Percentiles rank a stretch among this genome's conserved stretches.
phyloP scores from a whole-genome alignment of 92 coral and sea anemone species.

The Blastomussa wellsi region DNA sequence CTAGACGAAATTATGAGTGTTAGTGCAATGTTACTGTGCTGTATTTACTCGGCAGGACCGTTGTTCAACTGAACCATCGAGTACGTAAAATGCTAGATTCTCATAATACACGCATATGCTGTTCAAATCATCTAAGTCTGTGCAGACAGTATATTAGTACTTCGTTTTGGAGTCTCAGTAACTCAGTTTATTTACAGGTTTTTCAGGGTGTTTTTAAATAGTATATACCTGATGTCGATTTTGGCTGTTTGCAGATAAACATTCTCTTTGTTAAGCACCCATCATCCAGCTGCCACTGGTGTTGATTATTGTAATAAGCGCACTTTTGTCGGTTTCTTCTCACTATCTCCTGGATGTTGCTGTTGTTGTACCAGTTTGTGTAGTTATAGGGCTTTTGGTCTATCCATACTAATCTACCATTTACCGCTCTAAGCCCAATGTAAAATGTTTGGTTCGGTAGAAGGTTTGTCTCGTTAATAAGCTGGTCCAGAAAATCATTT shows the following conservation, averaged over 20 bases:
- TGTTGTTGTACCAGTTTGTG: slow-evolving; percentile 29
- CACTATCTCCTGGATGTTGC: neutral
- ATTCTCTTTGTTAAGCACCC: neutral
- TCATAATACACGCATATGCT: too few species aligned
- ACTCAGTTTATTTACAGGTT: too few species aligned
- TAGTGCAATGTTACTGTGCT: too few species aligned
- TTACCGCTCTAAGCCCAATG: neutral
- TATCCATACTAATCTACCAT: neutral
- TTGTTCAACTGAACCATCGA: too few species aligned
- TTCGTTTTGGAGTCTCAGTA: too few species aligned
- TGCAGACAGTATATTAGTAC: too few species aligned
- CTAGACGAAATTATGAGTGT: too few species aligned
- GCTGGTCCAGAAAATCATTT: slow-evolving; percentile 11
- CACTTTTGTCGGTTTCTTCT: neutral
- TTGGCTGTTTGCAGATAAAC: slow-evolving; percentile 21
- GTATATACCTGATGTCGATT: neutral
- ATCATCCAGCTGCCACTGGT: slow-evolving; percentile 6
- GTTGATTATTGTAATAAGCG: slow-evolving; percentile 14
- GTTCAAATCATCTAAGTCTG: too few species aligned
- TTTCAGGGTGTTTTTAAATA: neutral
- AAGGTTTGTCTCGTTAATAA: slow-evolving; percentile 8
- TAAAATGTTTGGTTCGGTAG: slow-evolving; percentile 19
- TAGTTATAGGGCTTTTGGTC: slow-evolving; percentile 3
- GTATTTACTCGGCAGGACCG: too few species aligned
- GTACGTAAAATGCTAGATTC: too few species aligned